Evolutionary conservation across 2,888 invertebrate genomes (phyloP), one percentile per base, ranked within the genome.

Genomic region (Lepidonotus clava): DNA sequence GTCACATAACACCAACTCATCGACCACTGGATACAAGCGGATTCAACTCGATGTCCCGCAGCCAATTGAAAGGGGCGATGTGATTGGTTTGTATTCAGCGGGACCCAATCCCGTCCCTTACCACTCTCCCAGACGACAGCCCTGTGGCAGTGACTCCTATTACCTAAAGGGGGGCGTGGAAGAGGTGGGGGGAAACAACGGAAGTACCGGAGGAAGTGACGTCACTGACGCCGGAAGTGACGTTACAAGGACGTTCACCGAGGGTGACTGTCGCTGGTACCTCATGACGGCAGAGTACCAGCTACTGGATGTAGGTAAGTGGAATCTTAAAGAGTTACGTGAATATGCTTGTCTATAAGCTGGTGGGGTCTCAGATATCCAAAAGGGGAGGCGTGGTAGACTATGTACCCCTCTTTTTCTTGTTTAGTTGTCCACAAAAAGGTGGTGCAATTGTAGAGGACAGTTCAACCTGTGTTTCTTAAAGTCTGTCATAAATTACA

Each of bases 41-140:
- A 46, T 80, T 1, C 11, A 11, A 41, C 80, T 51, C 0, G 28
- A 4, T 32, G 80, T 28, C 34, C 46, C 18, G 28, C 41, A 40
- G 80, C 46, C 5, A 28, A 46, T 80, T 4, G 21, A 14, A 4
- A 41, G 80, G 41, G 80, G 80, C 1, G 80, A 80, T 32, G 80
- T 80, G 46, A 80, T 80, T 24, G 80, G 80, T 18, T 24, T 80
- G 18, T 80, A 80, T 80, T 24, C 51, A 1, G 32, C 41, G 5
- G 80, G 80, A n/a, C 28, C 28, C 0, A 80, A 80, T 46, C 80
- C 80, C 1, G 80, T 80, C 14, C 80, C 80, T 32, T 80, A 28
- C 51, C 71, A 71, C 36, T 38, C 38, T 18, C 71, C 11, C 71
- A 18, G 1, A n/a, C 18, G 71, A 18, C 2, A 61, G 5, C 61